Percentiles rank a stretch among this genome's conserved stretches.
Conservation (phyloP, 2,113 vertebrate genomes). For the Neomonachus schauinslandi region DNA sequence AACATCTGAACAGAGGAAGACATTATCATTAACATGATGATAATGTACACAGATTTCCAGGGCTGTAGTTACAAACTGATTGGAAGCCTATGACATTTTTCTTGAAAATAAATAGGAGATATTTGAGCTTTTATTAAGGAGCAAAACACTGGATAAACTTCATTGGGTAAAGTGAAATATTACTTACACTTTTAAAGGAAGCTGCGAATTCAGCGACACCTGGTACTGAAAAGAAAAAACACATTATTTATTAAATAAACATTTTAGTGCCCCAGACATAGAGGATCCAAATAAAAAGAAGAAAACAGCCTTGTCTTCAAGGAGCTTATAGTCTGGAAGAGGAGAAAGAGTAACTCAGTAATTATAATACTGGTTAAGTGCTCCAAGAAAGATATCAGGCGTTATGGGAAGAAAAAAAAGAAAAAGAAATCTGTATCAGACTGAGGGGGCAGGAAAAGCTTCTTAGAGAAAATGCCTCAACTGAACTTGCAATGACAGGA, state of each 20-base stretch:
- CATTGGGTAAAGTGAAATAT: background rate
- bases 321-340: constrained; percentile 29
- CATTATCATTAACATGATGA: background rate
- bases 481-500: background rate
- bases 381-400: background rate
- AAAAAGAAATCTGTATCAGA: background rate
- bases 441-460: background rate
- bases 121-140: constrained; percentile 3
- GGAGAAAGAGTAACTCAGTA: background rate
- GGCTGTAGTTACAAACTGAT: background rate
- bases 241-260: constrained; percentile 54
- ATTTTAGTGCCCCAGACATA: background rate
- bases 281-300: constrained; percentile 28
- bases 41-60: constrained; percentile 43
- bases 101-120: constrained; percentile 42
- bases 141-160: background rate
- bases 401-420: background rate
- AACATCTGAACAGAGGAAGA: constrained; percentile 28
- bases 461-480: background rate
- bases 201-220: constrained; percentile 99
- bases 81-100: constrained; percentile 11
- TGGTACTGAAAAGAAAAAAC: constrained; percentile 89
- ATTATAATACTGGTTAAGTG: background rate
- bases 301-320: constrained; percentile 14
- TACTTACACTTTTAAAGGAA: constrained; percentile 98